A percentile compares a stretch with the other conserved stretches of the same genome.
These are phyloP conservation scores for Saimiri boliviensis DNA, from an alignment of 2,113 vertebrate genomes.

Conservation along the genomic window DNA sequence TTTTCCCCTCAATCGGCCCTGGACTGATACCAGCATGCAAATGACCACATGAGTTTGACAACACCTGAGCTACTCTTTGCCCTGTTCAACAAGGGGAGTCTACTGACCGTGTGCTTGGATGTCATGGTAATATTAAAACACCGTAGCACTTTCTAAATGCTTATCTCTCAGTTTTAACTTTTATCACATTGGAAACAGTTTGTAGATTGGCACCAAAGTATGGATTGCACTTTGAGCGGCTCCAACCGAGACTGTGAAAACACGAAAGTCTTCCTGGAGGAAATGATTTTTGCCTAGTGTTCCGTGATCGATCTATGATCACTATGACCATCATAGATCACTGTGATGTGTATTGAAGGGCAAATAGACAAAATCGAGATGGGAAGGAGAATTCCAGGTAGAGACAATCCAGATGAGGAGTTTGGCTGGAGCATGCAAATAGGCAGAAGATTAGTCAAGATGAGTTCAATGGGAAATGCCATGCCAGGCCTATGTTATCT, in stretches of 20 bases:
- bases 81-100: neutral
- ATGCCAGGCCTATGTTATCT: neutral
- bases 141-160: neutral
- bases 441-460: neutral
- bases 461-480: neutral
- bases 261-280: neutral
- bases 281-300: neutral
- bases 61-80: neutral
- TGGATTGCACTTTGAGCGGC: neutral
- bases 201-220: fast-evolving
- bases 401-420: neutral
- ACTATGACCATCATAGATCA: neutral
- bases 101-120: neutral
- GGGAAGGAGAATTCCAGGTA: neutral
- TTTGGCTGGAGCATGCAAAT: neutral
- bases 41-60: neutral
- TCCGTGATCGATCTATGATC: neutral
- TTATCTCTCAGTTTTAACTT: neutral
- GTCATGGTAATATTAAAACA: neutral
- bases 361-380: neutral
- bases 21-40: neutral
- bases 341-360: neutral
- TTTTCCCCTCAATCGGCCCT: neutral
- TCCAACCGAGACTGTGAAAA: neutral
- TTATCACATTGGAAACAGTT: neutral